phyloP scores from a whole-genome alignment of 2,888 invertebrate species.

The Bedellia somnulentella region DNA sequence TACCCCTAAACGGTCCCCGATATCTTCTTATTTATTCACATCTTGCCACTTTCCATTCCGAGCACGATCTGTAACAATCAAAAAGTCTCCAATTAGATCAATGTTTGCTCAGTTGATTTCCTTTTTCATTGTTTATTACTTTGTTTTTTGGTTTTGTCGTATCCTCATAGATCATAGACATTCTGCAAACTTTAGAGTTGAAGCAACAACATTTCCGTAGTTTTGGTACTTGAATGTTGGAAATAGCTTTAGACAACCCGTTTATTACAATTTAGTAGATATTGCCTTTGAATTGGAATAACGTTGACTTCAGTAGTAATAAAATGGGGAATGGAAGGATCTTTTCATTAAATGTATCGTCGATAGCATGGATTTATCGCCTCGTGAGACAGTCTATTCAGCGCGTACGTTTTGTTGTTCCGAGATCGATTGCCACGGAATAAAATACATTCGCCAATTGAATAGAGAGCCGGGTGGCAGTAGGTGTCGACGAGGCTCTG shows the following conservation, averaged over 20 bases:
- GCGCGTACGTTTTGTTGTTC: conserved; percentile 47
- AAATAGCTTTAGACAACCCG: no score
- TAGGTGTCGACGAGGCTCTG: conserved; percentile 50
- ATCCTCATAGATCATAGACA: no score
- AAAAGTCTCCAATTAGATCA: neutral
- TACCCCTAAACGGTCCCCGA: conserved; percentile 14
- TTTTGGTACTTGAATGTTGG: no score
- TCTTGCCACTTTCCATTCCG: conserved; percentile 13
- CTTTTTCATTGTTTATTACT: no score
- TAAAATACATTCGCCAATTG: conserved; percentile 56
- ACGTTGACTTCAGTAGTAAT: conserved; percentile 23
- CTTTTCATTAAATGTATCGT: conserved; percentile 53
- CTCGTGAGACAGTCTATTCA: conserved; percentile 49
- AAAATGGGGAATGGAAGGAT: conserved; percentile 36
- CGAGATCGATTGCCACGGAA: conserved; percentile 51
- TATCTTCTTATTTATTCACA: conserved; percentile 16
- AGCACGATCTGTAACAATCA: conserved; percentile 3
- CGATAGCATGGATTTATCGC: conserved; percentile 46
- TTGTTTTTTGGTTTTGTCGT: no score
- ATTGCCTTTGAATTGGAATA: conserved; percentile 5
- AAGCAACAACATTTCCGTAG: no score
- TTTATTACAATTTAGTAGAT: conserved; percentile 6
- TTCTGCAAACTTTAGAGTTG: no score
- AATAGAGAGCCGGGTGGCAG: conserved; percentile 33
- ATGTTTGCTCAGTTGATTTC: no score